Base-by-base conservation (phyloP, 2,797 vertebrate genomes). In the Ceyx erithaca region DNA sequence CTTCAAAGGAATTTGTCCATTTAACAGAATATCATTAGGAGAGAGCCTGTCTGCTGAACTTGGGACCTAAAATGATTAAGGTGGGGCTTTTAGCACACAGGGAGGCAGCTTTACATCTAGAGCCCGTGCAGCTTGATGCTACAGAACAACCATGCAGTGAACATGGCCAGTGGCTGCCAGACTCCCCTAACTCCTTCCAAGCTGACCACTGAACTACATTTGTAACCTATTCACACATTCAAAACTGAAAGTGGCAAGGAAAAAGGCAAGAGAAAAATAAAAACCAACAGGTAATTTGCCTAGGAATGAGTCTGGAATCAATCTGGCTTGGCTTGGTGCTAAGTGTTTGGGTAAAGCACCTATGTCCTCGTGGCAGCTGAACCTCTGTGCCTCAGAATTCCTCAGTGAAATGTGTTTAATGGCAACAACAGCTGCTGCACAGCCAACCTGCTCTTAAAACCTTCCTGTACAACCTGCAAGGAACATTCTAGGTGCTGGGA, bases 1-100 rank as follows among this genome's bases (percentile, higher is more conserved):
- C 96, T 98, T 97, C 97, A 97, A 95, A 97, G 96, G 97, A 97
- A 97, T 97, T 97, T 97, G 97, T 97, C 97, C 97, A 94, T 97
- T 97, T 98, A 98, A 96, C 96, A 96, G 97, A 96, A 97, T 94
- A 95, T 90, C 97, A 89, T 93, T 96, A 94, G 96, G 96, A 96
- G 88, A 79, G 94, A 96, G 96, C 92, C 92, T 87, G 96, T 77
- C 95, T 95, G 95, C 94, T 91, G 96, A 97, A 96, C 93, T 87
- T 91, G 92, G 91, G 94, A 85, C 93, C 93, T 90, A 66, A 73
- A 95, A 93, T 90, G 93, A 95, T 97, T 89, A 96, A 96, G 95
- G 96, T 95, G 94, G 82, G 91, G 88, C 76, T 67, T 89, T 57
- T 46, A 90, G 96, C 94, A 40, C 70, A 93, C 79, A 84, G 77